phyloP scores from a whole-genome alignment of 2,113 vertebrate genomes.

The Trematocara zebra region DNA sequence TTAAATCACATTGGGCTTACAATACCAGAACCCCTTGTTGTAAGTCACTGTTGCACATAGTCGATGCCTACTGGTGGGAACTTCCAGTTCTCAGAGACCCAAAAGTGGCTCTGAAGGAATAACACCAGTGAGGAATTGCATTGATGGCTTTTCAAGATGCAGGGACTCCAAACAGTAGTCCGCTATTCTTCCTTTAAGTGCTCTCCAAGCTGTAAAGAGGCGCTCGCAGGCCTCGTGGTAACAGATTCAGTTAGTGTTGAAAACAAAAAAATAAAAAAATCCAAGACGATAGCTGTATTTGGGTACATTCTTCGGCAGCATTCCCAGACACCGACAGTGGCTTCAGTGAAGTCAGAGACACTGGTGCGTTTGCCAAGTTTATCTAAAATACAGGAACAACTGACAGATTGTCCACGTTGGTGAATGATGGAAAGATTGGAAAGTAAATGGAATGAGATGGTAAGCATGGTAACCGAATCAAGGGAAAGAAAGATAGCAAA shows the following conservation, averaged over 20 bases:
- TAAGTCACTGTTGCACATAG: slow-evolving; percentile 10
- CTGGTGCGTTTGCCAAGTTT: neutral
- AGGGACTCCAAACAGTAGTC: slow-evolving; percentile 49
- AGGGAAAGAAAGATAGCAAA: neutral
- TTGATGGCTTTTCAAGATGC: slow-evolving; percentile 66
- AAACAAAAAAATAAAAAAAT: neutral
- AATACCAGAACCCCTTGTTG: neutral
- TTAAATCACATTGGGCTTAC: neutral
- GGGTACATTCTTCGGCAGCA: slow-evolving; percentile 52
- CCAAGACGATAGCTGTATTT: slow-evolving; percentile 32
- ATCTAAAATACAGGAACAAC: neutral
- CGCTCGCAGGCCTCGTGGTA: neutral
- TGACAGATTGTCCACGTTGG: slow-evolving; percentile 1
- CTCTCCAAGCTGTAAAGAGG: slow-evolving; percentile 41
- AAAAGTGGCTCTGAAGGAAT: slow-evolving; percentile 22
- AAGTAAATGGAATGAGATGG: neutral
- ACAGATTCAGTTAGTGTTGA: slow-evolving; percentile 15
- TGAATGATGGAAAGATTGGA: slow-evolving; percentile 22
- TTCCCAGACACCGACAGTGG: slow-evolving; percentile 34
- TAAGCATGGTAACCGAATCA: neutral
- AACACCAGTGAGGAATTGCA: neutral
- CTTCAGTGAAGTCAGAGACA: neutral
- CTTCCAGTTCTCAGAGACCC: slow-evolving; percentile 3
- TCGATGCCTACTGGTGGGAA: neutral
- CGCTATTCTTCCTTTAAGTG: slow-evolving; percentile 49